Evolutionary conservation across 2,797 vertebrate genomes (phyloP).

Genomic region (Gadopsis bispinosus): DNA sequence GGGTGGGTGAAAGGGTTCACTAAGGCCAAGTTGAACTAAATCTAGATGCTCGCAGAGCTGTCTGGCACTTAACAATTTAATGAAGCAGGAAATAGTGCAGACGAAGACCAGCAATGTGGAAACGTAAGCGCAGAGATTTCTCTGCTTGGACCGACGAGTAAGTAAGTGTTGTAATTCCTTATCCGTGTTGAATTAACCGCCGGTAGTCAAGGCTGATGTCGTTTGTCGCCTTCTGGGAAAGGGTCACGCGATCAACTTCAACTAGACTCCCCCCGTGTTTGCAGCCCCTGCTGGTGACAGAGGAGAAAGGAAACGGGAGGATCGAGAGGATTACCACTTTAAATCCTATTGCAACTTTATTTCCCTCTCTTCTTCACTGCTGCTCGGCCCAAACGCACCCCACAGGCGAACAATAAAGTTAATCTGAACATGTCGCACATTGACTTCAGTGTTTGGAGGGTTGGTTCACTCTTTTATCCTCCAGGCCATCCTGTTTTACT

Average conservation of each 20-base stretch:
- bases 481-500: background rate
- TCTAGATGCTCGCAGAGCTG: constrained; percentile 27
- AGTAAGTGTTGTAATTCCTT: no score
- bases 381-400: background rate
- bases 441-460: constrained; percentile 2
- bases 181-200: no score
- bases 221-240: no score
- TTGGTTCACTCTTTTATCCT: background rate
- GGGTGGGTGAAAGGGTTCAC: constrained; percentile 22
- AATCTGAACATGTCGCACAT: constrained; percentile 39
- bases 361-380: background rate
- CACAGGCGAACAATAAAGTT: constrained; percentile 18
- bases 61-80: constrained; percentile 32
- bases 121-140: no score
- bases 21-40: constrained; percentile 37
- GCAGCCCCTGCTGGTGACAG: background rate
- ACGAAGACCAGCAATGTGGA: no score
- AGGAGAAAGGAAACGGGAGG: background rate
- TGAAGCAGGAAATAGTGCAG: constrained; percentile 37
- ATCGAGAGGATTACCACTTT: constrained; percentile 6
- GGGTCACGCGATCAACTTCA: background rate
- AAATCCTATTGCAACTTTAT: background rate
- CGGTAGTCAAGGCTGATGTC: no score
- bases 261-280: background rate
- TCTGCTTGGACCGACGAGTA: no score